phyloP scores from a whole-genome alignment of 1,140 invertebrate genomes.

The Papilio xuthus region DNA sequence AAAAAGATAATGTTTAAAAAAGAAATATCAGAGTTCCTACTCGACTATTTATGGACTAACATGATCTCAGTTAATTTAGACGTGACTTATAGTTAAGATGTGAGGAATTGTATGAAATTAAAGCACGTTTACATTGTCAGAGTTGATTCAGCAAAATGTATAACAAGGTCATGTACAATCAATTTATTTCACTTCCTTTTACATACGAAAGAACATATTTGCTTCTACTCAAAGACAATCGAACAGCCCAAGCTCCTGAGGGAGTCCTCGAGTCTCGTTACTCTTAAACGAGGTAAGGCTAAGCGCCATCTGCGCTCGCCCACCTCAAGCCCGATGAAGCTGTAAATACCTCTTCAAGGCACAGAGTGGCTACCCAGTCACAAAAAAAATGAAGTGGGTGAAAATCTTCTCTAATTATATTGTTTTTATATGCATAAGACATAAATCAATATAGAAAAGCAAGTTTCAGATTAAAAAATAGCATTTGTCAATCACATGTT shows the following conservation, averaged over 20 bases:
- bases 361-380: no score
- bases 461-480: background rate
- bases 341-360: no score
- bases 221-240: no score
- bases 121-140: background rate
- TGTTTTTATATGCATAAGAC: background rate
- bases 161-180: background rate
- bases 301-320: no score
- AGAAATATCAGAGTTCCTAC: no score
- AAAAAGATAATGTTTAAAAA: no score
- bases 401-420: background rate
- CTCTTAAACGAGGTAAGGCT: no score
- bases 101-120: background rate
- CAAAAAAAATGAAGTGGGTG: no score
- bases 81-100: background rate
- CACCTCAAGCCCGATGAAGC: no score
- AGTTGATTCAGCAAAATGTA: constrained; percentile 1
- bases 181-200: background rate
- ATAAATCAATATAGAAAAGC: background rate
- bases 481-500: constrained; percentile 9
- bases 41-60: no score
- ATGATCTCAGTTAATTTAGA: background rate
- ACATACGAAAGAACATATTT: background rate
- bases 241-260: no score
- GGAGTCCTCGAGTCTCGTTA: no score